phyloP scores from a whole-genome alignment of 2,888 invertebrate genomes.

The Drosophila maculinotata region DNA sequence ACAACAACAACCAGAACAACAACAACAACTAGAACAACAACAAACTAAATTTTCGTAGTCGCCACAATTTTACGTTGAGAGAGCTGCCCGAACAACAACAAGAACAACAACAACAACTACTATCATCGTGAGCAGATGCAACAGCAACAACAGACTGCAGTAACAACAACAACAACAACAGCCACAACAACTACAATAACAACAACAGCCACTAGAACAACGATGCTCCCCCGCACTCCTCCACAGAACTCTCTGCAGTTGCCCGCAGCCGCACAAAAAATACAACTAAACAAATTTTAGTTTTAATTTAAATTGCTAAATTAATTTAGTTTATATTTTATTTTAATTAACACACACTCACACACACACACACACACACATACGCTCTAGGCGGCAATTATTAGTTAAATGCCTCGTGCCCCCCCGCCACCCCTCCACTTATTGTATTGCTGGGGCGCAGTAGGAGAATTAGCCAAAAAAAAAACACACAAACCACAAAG shows the following conservation, averaged over 20 bases:
- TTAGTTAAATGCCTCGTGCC: slow-evolving; percentile 70
- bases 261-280: slow-evolving; percentile 22
- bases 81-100: slow-evolving; percentile 67
- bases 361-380: slow-evolving; percentile 33
- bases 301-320: slow-evolving; percentile 52
- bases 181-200: slow-evolving; percentile 23
- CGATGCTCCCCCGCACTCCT: slow-evolving; percentile 16
- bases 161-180: slow-evolving; percentile 16
- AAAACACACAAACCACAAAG: slow-evolving; percentile 9
- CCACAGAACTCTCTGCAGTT: slow-evolving; percentile 12
- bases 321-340: slow-evolving; percentile 51
- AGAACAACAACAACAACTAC: slow-evolving; percentile 32
- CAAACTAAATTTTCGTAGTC: slow-evolving; percentile 68
- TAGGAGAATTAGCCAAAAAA: slow-evolving; percentile 33
- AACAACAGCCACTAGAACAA: slow-evolving; percentile 27
- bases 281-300: slow-evolving; percentile 29
- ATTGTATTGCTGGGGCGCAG: slow-evolving; percentile 16
- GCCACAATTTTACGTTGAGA: slow-evolving; percentile 75
- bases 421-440: neutral
- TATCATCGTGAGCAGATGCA: slow-evolving; percentile 25
- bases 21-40: slow-evolving; percentile 38
- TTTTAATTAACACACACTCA: slow-evolving; percentile 35
- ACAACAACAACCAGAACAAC: slow-evolving; percentile 44
- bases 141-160: slow-evolving; percentile 18
- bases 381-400: slow-evolving; percentile 44